Percentiles rank a stretch among this genome's conserved stretches.
Evolutionary conservation across 2,888 invertebrate species (phyloP).

Genomic region (Cremastinae sp.): DNA sequence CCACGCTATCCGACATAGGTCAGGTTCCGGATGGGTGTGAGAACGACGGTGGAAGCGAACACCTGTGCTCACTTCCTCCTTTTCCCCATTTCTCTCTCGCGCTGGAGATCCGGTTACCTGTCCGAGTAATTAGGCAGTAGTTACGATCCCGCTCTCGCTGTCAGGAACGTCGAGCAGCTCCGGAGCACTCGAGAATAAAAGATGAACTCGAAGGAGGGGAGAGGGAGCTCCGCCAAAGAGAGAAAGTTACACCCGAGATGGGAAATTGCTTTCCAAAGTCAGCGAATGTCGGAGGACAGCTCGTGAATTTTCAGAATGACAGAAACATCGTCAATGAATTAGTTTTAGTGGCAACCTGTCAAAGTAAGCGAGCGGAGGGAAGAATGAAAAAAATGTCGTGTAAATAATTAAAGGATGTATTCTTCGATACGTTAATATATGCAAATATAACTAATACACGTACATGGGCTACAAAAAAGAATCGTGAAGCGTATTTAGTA

Average conservation of each 20-base stretch:
- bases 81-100: slow-evolving; percentile 6
- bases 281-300: slow-evolving; percentile 35
- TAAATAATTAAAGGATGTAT: too few species aligned
- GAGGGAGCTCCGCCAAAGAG: slow-evolving; percentile 21
- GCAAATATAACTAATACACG: too few species aligned
- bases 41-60: slow-evolving; percentile 62
- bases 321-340: too few species aligned
- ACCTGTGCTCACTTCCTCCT: slow-evolving; percentile 58
- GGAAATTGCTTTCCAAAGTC: too few species aligned
- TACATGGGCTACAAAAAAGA: too few species aligned
- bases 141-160: slow-evolving; percentile 61
- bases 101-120: slow-evolving; percentile 66
- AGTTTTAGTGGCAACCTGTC: too few species aligned
- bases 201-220: slow-evolving; percentile 9
- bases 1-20: slow-evolving; percentile 66
- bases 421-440: too few species aligned
- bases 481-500: too few species aligned
- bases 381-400: too few species aligned
- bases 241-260: neutral
- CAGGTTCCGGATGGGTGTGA: slow-evolving; percentile 65
- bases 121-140: slow-evolving; percentile 72
- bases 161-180: slow-evolving; percentile 44
- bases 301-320: neutral
- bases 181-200: slow-evolving; percentile 29
- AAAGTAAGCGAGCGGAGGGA: too few species aligned